Percentiles rank a stretch among this genome's conserved stretches.
Conservation (phyloP, 2,797 vertebrate species). For the Netta rufina region DNA sequence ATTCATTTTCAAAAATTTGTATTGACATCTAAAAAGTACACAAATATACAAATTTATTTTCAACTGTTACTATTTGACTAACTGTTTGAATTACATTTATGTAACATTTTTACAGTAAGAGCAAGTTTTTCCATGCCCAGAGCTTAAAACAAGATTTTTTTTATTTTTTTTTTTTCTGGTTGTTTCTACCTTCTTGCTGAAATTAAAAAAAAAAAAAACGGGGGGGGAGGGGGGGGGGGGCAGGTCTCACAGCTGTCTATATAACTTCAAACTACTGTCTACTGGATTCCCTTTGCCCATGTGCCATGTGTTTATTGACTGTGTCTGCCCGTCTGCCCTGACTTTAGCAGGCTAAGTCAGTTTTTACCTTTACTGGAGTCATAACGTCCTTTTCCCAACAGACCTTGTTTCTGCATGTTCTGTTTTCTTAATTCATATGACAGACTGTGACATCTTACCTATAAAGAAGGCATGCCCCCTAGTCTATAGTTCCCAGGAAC, state of each 20-base stretch:
- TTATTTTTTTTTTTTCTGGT: background rate
- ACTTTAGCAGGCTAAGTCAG: background rate
- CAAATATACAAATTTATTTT: background rate
- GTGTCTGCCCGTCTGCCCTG: background rate
- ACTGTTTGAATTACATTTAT: background rate
- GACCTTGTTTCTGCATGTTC: background rate
- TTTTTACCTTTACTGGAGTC: background rate
- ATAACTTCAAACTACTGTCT: background rate
- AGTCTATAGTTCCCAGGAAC: background rate
- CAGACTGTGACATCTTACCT: background rate
- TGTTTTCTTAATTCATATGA: background rate
- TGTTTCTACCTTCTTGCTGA: background rate
- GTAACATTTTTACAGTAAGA: background rate
- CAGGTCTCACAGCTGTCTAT: background rate
- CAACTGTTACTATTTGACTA: background rate
- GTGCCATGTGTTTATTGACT: background rate
- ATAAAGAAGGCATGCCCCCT: background rate
- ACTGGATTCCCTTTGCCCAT: background rate
- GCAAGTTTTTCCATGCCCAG: background rate
- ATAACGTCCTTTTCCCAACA: background rate
- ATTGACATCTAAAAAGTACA: background rate
- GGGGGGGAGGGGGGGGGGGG: too few relatives aligned
- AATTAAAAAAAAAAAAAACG: background rate
- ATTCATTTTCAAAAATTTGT: background rate
- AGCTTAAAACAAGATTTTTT: background rate